Percentiles rank a stretch among this genome's conserved stretches.
phyloP scores from a whole-genome alignment of 2,888 invertebrate genomes.

The Andrena haemorrhoa region DNA sequence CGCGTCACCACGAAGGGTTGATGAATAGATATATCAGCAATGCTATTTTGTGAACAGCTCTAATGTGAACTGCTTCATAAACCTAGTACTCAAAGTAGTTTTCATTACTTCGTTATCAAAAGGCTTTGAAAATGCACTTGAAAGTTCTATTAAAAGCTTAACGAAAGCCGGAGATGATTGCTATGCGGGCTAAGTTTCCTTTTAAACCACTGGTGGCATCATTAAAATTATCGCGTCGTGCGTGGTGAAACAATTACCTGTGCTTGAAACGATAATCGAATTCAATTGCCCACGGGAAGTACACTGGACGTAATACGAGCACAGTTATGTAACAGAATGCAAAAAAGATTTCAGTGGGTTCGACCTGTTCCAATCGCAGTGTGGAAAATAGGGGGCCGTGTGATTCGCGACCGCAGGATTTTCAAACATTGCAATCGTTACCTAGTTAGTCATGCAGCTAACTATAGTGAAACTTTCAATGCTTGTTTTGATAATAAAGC shows the following conservation, averaged over 20 bases:
- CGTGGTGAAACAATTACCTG: neutral
- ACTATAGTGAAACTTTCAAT: too few relatives aligned
- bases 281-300: neutral
- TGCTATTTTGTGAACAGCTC: too few relatives aligned
- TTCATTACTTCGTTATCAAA: too few relatives aligned
- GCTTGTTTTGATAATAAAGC: too few relatives aligned
- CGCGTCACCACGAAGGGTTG: too few relatives aligned
- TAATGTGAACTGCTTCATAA: too few relatives aligned
- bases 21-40: too few relatives aligned
- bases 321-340: constrained; percentile 14
- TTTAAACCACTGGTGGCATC: neutral
- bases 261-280: neutral
- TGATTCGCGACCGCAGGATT: neutral
- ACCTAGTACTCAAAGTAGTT: too few relatives aligned
- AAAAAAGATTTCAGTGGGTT: constrained; percentile 2
- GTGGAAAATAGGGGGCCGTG: neutral
- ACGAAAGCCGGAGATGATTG: too few relatives aligned
- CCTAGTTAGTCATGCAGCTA: neutral
- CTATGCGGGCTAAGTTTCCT: too few relatives aligned
- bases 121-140: too few relatives aligned
- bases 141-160: too few relatives aligned
- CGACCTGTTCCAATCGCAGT: neutral
- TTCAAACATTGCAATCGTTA: neutral
- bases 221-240: neutral
- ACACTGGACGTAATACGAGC: neutral